Conservation (phyloP, 2,113 vertebrate species). For the Pelodiscus sinensis region DNA sequence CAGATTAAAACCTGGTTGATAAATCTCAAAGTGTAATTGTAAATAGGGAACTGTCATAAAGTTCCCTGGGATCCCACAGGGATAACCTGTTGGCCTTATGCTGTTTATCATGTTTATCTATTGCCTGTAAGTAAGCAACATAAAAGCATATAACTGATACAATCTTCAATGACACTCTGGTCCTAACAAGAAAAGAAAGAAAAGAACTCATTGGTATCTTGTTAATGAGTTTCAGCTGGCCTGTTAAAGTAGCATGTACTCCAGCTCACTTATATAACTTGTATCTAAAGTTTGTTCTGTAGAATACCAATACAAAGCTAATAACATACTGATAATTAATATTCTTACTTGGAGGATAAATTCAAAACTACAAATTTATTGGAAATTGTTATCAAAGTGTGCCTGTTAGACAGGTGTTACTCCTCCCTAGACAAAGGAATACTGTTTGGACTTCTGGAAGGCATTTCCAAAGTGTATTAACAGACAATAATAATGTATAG, state of each 20-base stretch:
- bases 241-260: not conserved
- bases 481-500: not conserved
- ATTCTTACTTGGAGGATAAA: not conserved
- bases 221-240: not conserved
- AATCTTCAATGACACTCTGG: not conserved
- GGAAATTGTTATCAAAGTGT: not conserved
- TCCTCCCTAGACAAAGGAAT: not conserved
- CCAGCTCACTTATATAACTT: not conserved
- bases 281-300: not conserved
- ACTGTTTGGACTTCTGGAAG: not conserved
- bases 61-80: not conserved
- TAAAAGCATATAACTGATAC: not conserved
- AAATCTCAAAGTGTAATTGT: not conserved
- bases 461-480: not conserved
- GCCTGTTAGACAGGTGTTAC: not conserved
- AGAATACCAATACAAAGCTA: not conserved
- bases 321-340: not conserved
- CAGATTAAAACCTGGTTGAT: not conserved
- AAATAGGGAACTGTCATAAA: not conserved
- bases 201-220: not conserved
- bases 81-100: too few relatives aligned
- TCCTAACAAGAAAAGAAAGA: not conserved
- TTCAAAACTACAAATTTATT: not conserved
- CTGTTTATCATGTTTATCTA: not conserved
- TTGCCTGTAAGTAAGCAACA: not conserved